A percentile compares a stretch with the other conserved stretches of the same genome.
phyloP scores from a whole-genome alignment of 2,797 vertebrate species.

The Rachycentron canadum region DNA sequence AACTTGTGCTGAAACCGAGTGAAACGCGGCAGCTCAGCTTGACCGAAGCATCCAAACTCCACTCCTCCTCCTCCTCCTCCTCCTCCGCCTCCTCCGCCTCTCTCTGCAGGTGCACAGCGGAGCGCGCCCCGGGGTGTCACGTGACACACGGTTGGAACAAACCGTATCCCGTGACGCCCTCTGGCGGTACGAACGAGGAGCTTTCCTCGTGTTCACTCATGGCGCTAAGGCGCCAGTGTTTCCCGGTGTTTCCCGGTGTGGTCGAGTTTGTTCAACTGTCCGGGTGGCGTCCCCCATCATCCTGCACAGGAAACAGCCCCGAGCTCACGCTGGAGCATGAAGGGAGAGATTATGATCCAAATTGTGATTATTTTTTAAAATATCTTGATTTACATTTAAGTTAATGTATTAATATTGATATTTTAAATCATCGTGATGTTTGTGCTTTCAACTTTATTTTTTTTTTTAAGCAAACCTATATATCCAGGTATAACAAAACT shows the following conservation, averaged over 20 bases:
- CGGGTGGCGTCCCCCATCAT: too few species aligned
- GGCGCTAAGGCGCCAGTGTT: neutral
- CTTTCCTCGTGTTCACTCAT: neutral
- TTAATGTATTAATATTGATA: neutral
- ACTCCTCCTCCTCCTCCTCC: constrained; percentile 56
- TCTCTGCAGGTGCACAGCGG: constrained; percentile 85
- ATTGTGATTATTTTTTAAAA: neutral
- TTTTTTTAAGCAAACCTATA: neutral
- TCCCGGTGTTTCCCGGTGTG: neutral
- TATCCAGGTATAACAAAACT: neutral
- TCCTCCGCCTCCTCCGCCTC: constrained; percentile 43
- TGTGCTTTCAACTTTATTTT: neutral
- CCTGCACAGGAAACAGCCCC: too few species aligned
- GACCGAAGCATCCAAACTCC: constrained; percentile 77
- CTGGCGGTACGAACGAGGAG: constrained; percentile 52
- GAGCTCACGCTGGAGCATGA: too few species aligned
- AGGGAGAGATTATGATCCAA: too few species aligned
- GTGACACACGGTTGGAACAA: constrained; percentile 64
- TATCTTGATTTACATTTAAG: neutral
- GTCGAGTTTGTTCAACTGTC: too few species aligned
- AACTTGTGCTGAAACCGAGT: constrained; percentile 61
- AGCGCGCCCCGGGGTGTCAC: constrained; percentile 78
- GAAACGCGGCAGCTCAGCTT: constrained; percentile 44
- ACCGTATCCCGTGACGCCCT: constrained; percentile 36
- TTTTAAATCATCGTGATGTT: too few species aligned